These are phyloP conservation scores for Prochilodus magdalenae DNA, from an alignment of 2,113 vertebrate species.

Conservation along the genomic window DNA sequence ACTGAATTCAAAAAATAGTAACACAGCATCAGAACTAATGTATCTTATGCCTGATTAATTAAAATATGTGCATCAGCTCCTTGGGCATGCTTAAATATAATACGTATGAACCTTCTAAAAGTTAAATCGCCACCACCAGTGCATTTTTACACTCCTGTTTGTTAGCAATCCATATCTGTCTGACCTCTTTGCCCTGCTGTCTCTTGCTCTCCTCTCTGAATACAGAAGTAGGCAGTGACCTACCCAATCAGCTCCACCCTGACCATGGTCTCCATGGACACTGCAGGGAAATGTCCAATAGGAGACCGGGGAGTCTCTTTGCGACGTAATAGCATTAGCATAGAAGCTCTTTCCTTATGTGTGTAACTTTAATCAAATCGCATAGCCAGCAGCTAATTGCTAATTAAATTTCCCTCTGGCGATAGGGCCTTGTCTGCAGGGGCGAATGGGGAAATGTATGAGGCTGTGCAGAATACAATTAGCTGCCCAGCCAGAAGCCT, in stretches of 20 bases:
- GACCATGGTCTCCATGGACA: constrained; percentile 37
- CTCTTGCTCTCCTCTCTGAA: background rate
- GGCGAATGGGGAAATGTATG: constrained; percentile 11
- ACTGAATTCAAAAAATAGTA: too few relatives aligned
- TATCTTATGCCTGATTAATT: too few relatives aligned
- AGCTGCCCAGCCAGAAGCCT: constrained; percentile 26
- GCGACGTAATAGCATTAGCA: background rate
- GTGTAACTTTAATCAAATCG: constrained; percentile 42
- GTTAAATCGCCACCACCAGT: background rate
- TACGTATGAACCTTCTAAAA: background rate
- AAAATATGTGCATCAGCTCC: too few relatives aligned
- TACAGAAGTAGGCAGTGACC: background rate
- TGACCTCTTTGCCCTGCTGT: background rate
- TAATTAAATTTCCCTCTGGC: constrained; percentile 45
- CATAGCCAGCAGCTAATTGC: constrained; percentile 29
- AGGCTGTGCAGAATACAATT: constrained; percentile 43
- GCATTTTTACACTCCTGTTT: background rate
- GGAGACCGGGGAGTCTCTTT: constrained; percentile 3
- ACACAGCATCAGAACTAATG: too few relatives aligned
- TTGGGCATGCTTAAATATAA: background rate
- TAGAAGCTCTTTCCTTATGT: constrained; percentile 12
- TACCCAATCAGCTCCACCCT: constrained; percentile 2
- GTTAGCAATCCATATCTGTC: constrained; percentile 1
- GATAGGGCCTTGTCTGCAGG: background rate
- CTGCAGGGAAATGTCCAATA: constrained; percentile 27